A percentile compares a stretch with the other conserved stretches of the same genome.
Conservation (phyloP, 1,140 invertebrate genomes). For the Odontomachus brunneus region DNA sequence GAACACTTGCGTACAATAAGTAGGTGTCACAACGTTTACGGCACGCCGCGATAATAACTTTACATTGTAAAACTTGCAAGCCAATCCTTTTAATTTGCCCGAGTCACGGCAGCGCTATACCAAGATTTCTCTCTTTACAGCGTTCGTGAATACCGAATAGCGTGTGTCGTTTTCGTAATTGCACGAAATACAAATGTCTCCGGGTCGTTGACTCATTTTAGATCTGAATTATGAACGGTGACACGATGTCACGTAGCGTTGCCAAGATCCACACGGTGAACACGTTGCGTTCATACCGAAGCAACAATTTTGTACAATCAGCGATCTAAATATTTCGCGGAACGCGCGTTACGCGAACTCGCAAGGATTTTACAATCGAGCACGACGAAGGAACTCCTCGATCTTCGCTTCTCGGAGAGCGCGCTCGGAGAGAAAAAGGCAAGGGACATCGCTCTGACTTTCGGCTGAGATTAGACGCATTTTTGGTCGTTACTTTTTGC, state of each 20-base stretch:
- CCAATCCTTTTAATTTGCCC: constrained; percentile 50
- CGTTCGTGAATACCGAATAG: constrained; percentile 53
- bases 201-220: constrained; percentile 51
- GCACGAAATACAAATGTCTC: constrained; percentile 57
- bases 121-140: constrained; percentile 34
- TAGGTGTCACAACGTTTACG: constrained; percentile 55
- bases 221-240: constrained; percentile 43
- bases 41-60: constrained; percentile 53
- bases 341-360: background rate
- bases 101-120: constrained; percentile 34
- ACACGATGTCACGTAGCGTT: constrained; percentile 18
- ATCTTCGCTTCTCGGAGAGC: constrained; percentile 22
- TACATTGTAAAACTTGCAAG: constrained; percentile 53
- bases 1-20: constrained; percentile 40
- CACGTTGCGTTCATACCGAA: background rate
- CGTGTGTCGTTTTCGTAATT: constrained; percentile 54
- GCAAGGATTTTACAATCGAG: background rate
- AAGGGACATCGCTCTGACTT: constrained; percentile 28
- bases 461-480: constrained; percentile 54
- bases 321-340: background rate
- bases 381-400: background rate
- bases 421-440: background rate
- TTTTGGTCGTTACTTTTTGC: constrained; percentile 52
- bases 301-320: background rate
- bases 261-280: background rate